A percentile compares a stretch with the other conserved stretches of the same genome.
These are phyloP conservation scores for Agrilus biguttatus DNA, from an alignment of 2,888 invertebrate species.

Conservation along the genomic window DNA sequence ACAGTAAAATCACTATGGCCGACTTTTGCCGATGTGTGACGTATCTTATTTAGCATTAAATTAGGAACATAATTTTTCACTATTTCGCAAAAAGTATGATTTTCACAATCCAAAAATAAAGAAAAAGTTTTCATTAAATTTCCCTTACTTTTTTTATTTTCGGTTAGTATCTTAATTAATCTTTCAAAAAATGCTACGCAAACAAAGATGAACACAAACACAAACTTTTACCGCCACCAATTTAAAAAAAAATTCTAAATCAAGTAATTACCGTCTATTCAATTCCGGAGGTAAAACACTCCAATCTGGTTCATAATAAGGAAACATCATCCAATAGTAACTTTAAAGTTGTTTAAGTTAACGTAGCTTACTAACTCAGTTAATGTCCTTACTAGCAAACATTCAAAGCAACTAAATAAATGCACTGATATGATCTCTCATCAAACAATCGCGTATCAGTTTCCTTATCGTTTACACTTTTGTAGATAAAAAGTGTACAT, in stretches of 20 bases:
- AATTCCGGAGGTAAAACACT: slow-evolving; percentile 74
- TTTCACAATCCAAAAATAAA: too few relatives aligned
- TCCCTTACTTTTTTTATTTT: too few relatives aligned
- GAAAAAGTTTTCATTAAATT: too few relatives aligned
- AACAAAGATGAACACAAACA: too few relatives aligned
- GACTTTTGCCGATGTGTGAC: slow-evolving; percentile 13
- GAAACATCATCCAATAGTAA: slow-evolving; percentile 31
- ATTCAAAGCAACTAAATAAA: too few relatives aligned
- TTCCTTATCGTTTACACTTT: too few relatives aligned
- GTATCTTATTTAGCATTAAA: slow-evolving; percentile 3
- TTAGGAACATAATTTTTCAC: neutral
- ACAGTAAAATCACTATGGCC: slow-evolving; percentile 24
- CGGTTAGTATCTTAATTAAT: too few relatives aligned
- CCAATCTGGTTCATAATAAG: slow-evolving; percentile 67
- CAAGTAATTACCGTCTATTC: slow-evolving; percentile 55
- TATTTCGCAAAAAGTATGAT: neutral
- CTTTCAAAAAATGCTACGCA: too few relatives aligned
- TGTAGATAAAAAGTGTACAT: too few relatives aligned
- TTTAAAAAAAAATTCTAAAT: slow-evolving; percentile 12
- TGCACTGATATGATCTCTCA: slow-evolving; percentile 2
- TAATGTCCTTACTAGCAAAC: too few relatives aligned
- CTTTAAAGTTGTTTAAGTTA: neutral
- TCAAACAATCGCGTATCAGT: neutral
- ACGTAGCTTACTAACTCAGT: too few relatives aligned
- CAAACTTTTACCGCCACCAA: neutral